Conservation (phyloP, 2,797 vertebrate genomes). For the Oreochromis mossambicus region DNA sequence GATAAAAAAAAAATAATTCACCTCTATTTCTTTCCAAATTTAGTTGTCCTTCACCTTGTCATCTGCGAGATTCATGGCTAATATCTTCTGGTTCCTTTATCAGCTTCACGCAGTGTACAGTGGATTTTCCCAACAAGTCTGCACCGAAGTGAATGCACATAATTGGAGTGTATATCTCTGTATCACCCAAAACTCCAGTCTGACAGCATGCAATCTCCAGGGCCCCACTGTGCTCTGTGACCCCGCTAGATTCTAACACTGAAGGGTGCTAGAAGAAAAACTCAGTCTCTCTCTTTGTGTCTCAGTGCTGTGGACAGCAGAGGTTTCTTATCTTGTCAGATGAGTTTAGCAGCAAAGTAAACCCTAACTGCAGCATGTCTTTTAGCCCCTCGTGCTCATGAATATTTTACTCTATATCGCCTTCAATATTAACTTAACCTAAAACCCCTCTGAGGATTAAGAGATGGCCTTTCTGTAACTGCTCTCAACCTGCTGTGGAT, state of each 20-base stretch:
- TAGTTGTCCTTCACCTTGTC: not conserved
- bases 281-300: not conserved
- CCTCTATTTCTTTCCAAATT: not conserved
- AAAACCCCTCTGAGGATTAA: constrained; percentile 29
- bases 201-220: not conserved
- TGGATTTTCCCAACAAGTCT: not conserved
- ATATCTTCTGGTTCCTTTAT: constrained; percentile 1
- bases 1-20: not conserved
- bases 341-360: constrained; percentile 56
- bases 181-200: not conserved
- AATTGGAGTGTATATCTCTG: not conserved
- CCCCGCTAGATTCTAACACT: not conserved
- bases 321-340: constrained; percentile 56
- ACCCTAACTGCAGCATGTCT: constrained; percentile 32
- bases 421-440: constrained; percentile 52
- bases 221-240: not conserved
- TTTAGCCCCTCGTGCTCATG: constrained; percentile 43
- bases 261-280: not conserved
- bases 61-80: not conserved
- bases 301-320: constrained; percentile 15
- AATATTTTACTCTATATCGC: constrained; percentile 53
- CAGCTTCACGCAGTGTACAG: not conserved
- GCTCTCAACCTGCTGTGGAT: constrained; percentile 10
- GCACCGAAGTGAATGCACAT: not conserved
- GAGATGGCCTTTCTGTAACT: constrained; percentile 12